A percentile compares a stretch with the other conserved stretches of the same genome.
Conservation (phyloP, 2,113 vertebrate species). For the Nymphicus hollandicus region DNA sequence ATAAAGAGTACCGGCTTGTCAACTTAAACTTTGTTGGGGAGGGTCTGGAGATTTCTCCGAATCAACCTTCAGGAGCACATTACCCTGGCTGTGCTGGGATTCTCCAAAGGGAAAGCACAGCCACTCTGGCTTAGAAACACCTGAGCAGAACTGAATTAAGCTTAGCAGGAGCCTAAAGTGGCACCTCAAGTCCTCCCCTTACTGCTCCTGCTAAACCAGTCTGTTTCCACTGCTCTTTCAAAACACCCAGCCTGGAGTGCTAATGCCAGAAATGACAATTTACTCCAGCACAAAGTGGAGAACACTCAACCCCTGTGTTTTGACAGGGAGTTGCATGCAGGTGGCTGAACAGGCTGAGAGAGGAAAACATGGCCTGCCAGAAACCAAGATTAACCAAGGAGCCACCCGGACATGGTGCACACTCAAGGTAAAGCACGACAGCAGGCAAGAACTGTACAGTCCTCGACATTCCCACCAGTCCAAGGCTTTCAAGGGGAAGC, state of each 20-base stretch:
- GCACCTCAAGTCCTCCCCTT: not conserved
- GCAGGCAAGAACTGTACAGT: not conserved
- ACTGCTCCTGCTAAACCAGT: not conserved
- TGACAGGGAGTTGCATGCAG: not conserved
- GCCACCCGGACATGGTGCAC: not conserved
- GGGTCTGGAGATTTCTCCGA: no score
- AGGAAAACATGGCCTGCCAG: not conserved
- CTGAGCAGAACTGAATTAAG: not conserved
- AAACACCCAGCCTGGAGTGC: not conserved
- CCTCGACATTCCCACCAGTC: not conserved
- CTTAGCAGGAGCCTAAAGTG: not conserved
- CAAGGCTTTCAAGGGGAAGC: not conserved
- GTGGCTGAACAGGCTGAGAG: not conserved
- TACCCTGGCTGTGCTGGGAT: not conserved
- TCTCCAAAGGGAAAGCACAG: not conserved
- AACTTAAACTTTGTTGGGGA: no score
- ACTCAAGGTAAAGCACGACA: accelerated
- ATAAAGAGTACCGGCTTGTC: no score
- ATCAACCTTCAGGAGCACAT: not conserved
- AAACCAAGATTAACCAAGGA: not conserved
- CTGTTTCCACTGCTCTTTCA: not conserved
- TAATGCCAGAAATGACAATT: not conserved
- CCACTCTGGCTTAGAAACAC: not conserved
- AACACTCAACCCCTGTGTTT: not conserved
- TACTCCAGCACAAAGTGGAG: not conserved